Base-by-base conservation (phyloP, 2,113 vertebrate genomes). In the Myanophis thanlyinensis region DNA sequence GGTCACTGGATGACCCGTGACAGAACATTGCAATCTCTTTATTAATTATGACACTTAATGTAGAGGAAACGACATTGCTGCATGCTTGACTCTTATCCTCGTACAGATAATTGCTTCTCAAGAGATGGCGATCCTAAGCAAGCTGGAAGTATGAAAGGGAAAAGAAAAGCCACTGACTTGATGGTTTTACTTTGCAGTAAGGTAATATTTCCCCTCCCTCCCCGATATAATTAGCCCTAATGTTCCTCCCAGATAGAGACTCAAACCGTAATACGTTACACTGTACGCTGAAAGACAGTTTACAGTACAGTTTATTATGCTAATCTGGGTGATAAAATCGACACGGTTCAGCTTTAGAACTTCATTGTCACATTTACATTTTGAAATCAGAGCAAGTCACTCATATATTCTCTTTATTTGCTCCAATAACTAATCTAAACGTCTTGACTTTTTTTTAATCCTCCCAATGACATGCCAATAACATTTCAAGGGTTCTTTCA, bases 101-200 rank as follows among this genome's bases (percentile, higher is more conserved):
- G 93, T 94, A 96, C 95, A 96, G 88, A 93, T 98, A 97, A 97
- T 97, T 97, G 96, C 95, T 96, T 49, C 96, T 97, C 22, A 67
- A 95, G 95, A 96, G 97, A 96, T 95, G 95, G 90, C 87, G 95
- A 94, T 90, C 91, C 94, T 85, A 87, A 89, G 93, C 92, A 92
- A 93, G 85, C 96, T 95, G 84, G 85, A 93, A 95, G 93, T 93
- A 51, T 23, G 85, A 30, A 22, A 30, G 47, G 10, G 10, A 40
- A 48, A 46, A 3, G 5, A 86, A 94, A 94, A 97, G 96, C 93
- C 96, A 94, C 96, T 97, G 97, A 97, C 96, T 96, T 95, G 47
- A 92, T 91, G 53, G 93, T 96, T 94, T 96, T 94, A 96, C 96
- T 95, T 93, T 93, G 90, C 93, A 95, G 91, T 93, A 93, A 97